Percentiles rank a stretch among this genome's conserved stretches.
phyloP scores from a whole-genome alignment of 2,797 vertebrate genomes.

The Coreius guichenoti region DNA sequence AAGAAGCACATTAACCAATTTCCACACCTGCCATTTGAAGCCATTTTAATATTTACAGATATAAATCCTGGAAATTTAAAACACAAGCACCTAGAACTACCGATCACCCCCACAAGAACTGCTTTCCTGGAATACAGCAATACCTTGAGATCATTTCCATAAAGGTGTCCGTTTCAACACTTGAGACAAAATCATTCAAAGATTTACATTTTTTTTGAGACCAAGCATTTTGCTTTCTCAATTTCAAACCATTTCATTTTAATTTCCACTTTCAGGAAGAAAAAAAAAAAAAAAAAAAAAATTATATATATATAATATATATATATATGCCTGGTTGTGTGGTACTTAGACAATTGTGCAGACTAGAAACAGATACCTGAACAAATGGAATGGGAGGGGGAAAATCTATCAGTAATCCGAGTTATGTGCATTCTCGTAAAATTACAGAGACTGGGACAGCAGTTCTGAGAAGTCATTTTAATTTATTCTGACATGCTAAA shows the following conservation, averaged over 20 bases:
- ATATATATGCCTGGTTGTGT: constrained; percentile 31
- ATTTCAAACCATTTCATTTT: constrained; percentile 19
- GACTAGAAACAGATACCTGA: constrained; percentile 28
- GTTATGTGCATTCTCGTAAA: constrained; percentile 50
- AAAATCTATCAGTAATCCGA: not conserved
- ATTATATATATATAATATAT: too few relatives aligned
- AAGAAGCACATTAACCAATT: constrained; percentile 50
- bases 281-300: not conserved
- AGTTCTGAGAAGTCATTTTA: constrained; percentile 70
- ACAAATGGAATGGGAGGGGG: not conserved
- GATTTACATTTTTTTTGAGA: not conserved
- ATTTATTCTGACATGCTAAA: constrained; percentile 86
- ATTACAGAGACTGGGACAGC: constrained; percentile 68
- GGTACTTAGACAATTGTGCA: constrained; percentile 36
- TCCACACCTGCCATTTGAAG: constrained; percentile 65
- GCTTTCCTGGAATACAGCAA: constrained; percentile 55
- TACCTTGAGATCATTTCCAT: constrained; percentile 50
- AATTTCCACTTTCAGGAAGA: constrained; percentile 7
- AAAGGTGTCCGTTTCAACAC: constrained; percentile 33
- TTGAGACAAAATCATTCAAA: constrained; percentile 26
- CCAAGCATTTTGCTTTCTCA: not conserved
- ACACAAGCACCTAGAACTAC: constrained; percentile 64
- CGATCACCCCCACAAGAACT: constrained; percentile 58
- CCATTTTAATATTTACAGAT: constrained; percentile 69
- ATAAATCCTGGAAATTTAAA: constrained; percentile 60